Conservation (phyloP, 2,113 vertebrate genomes). For the Apistogramma diplotaenia region DNA sequence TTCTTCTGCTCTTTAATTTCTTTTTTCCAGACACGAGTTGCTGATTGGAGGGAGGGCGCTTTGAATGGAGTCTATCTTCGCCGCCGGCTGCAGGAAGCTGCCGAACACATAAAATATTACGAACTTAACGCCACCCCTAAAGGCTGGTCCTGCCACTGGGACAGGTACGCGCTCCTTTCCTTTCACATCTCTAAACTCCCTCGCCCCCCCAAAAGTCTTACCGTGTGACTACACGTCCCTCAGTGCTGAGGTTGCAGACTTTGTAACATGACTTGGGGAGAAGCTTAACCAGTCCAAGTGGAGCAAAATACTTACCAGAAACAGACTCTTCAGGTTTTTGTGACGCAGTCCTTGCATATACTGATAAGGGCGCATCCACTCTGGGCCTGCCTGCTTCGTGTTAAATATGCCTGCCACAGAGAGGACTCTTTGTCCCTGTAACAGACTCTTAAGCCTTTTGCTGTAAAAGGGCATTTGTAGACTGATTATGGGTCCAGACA, state of each 20-base stretch:
- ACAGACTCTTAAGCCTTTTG: conserved; percentile 58
- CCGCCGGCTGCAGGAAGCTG: conserved; percentile 97
- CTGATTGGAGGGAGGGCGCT: conserved; percentile 98
- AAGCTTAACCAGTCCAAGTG: conserved; percentile 64
- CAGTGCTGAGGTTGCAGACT: conserved; percentile 65
- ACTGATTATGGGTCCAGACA: conserved; percentile 72
- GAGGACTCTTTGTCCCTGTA: conserved; percentile 50
- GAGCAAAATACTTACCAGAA: conserved; percentile 68
- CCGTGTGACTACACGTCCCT: conserved; percentile 78
- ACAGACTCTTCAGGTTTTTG: conserved; percentile 66
- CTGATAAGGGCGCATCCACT: conserved; percentile 68
- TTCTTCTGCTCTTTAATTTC: neutral
- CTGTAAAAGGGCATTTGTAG: conserved; percentile 53
- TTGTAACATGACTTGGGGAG: conserved; percentile 73
- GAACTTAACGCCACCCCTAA: conserved; percentile 99
- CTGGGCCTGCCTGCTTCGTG: conserved; percentile 69
- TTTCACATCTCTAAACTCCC: conserved; percentile 96
- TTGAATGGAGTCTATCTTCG: conserved; percentile 98
- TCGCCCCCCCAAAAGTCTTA: conserved; percentile 65
- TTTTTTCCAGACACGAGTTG: conserved; percentile 87
- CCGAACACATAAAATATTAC: conserved; percentile 99
- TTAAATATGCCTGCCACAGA: conserved; percentile 61
- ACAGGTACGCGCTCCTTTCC: conserved; percentile 99
- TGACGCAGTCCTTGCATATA: conserved; percentile 56
- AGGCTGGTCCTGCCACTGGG: conserved; percentile 99